Evolutionary conservation across 2,888 invertebrate species (phyloP).

Genomic region (Hipparchia semele): DNA sequence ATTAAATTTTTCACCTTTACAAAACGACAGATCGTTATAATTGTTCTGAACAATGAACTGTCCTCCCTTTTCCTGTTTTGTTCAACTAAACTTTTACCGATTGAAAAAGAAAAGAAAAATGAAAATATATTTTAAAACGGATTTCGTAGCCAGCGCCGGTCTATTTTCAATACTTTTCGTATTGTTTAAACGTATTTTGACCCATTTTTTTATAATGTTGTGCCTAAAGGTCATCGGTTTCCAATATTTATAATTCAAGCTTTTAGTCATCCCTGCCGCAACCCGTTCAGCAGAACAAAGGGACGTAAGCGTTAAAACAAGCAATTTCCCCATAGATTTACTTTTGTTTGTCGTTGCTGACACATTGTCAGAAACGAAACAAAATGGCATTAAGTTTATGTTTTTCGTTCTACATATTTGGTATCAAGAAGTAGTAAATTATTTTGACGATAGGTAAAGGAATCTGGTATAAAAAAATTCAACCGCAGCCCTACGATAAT

Average conservation of each 20-base stretch:
- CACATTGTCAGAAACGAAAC: too few species aligned
- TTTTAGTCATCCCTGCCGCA: not conserved
- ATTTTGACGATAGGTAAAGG: too few species aligned
- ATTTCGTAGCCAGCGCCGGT: constrained; percentile 3
- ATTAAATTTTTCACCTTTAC: constrained; percentile 16
- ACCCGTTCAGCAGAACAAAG: not conserved
- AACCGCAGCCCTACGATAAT: too few species aligned
- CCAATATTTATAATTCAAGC: not conserved
- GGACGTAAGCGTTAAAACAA: too few species aligned
- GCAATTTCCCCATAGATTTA: too few species aligned
- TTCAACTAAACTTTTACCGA: constrained; percentile 10
- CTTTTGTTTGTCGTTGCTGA: too few species aligned
- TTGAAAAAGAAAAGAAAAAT: not conserved
- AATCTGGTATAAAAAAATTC: too few species aligned
- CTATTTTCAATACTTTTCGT: constrained; percentile 11
- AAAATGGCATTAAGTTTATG: too few species aligned
- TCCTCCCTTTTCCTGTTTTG: constrained; percentile 26
- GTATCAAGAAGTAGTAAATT: too few species aligned
- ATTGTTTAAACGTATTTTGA: constrained; percentile 8
- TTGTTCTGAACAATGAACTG: constrained; percentile 22
- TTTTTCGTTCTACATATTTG: too few species aligned
- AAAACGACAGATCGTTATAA: constrained; percentile 18
- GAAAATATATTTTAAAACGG: constrained; percentile 1
- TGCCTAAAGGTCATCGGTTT: not conserved
- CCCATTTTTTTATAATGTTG: constrained; percentile 7